Conservation (phyloP, 2,797 vertebrate genomes). For the Poeciliopsis turneri region DNA sequence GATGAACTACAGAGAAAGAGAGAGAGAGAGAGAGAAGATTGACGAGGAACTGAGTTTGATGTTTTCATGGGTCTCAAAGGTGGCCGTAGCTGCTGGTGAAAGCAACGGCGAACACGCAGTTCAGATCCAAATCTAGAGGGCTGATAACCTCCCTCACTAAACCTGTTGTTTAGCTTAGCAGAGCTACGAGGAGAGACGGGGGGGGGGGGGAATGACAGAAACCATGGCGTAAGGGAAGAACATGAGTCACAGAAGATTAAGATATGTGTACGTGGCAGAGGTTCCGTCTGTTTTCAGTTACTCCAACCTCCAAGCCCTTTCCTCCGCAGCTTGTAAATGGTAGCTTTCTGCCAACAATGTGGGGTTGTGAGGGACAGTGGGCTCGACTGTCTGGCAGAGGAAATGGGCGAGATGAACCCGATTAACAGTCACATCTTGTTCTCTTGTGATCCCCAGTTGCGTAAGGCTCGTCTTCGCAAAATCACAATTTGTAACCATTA, state of each 20-base stretch:
- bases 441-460: slow-evolving; percentile 24
- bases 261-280: slow-evolving; percentile 66
- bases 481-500: slow-evolving; percentile 26
- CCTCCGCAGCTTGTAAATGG: slow-evolving; percentile 59
- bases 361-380: slow-evolving; percentile 28
- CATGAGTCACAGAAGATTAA: slow-evolving; percentile 30
- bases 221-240: slow-evolving; percentile 27
- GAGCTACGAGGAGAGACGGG: background rate
- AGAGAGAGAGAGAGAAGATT: background rate
- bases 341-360: slow-evolving; percentile 59
- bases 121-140: slow-evolving; percentile 42
- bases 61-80: slow-evolving; percentile 16
- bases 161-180: slow-evolving; percentile 69
- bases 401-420: slow-evolving; percentile 33
- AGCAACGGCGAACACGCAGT: slow-evolving; percentile 5
- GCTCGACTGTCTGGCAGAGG: slow-evolving; percentile 47
- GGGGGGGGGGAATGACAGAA: background rate
- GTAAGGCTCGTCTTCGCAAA: slow-evolving; percentile 26
- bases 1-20: background rate
- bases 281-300: slow-evolving; percentile 80
- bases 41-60: slow-evolving; percentile 8
- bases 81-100: slow-evolving; percentile 13
- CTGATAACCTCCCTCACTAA: slow-evolving; percentile 77
- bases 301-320: slow-evolving; percentile 24
- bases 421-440: slow-evolving; percentile 58